Evolutionary conservation across 2,113 vertebrate species (phyloP), one percentile per base, ranked within the genome.

Genomic region (Amblyornis subalaris): DNA sequence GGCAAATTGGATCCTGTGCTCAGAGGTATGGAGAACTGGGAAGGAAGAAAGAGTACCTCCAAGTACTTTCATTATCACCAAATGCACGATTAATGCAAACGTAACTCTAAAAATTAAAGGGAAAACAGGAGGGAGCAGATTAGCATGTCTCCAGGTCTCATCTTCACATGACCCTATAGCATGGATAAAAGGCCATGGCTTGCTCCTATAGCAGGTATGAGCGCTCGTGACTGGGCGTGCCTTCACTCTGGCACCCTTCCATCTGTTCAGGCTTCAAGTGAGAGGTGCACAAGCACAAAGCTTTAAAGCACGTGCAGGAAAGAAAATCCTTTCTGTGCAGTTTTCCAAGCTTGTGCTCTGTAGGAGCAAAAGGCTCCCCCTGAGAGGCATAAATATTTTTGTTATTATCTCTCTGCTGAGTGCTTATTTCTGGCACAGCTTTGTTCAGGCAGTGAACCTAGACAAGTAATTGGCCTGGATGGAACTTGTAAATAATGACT

Each of bases 1-100:
- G 97, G 97, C 80, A 12, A 36, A 38, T 60, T 57, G 97, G 92
- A 72, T 85, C 95, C 47, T 98, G 98, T 91, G 82, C 96, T 76
- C 95, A 96, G 50, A 98, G 97, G 98, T 98, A 81, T 4, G 89
- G 92, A 71, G 40, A 45, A 3, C 20, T 73, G 66, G 25, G 57
- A 85, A 55, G 22, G 60, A 85, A 55, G 22, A 91, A 94, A 86
- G 5, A 88, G 6, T 38, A 19, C 7, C 35, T 80, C 33, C 16
- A 67, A 96, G 14, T 8, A 20, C 8, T 44, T 53, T 35, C 80
- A 55, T 84, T 58, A 17, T 40, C 45, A 44, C 15, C 20, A 85
- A 47, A 28, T 69, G 19, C 12, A 22, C 61, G 64, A 72, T 62
- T 58, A 54, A 61, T 67, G 24, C 10, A n/a, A 53, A 6, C 9